A percentile compares a stretch with the other conserved stretches of the same genome.
phyloP scores from a whole-genome alignment of 2,888 invertebrate genomes.

The Rhagophthalmus giganteus region DNA sequence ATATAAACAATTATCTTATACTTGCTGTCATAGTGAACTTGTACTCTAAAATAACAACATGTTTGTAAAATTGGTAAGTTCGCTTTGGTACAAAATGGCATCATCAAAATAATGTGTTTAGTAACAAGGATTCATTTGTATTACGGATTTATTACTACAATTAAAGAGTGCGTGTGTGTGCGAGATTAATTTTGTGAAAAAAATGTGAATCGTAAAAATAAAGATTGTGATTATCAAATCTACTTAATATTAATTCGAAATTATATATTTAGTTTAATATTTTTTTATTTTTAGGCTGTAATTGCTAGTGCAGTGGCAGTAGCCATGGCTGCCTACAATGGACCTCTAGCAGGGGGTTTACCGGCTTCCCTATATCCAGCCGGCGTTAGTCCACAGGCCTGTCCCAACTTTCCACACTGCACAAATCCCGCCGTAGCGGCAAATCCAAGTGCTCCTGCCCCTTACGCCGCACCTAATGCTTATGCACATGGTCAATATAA shows the following conservation, averaged over 20 bases:
- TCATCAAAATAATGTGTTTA: too few species aligned
- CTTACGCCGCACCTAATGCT: slow-evolving; percentile 35
- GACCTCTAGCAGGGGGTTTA: slow-evolving; percentile 53
- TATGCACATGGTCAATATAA: slow-evolving; percentile 31
- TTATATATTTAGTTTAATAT: too few species aligned
- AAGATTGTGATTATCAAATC: too few species aligned
- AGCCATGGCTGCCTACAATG: slow-evolving; percentile 49
- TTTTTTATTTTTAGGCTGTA: slow-evolving; percentile 44
- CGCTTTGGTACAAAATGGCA: too few species aligned
- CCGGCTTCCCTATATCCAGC: slow-evolving; percentile 53
- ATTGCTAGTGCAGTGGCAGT: slow-evolving; percentile 49
- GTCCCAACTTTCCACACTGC: slow-evolving; percentile 55
- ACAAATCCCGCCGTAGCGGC: slow-evolving; percentile 53
- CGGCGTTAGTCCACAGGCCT: slow-evolving; percentile 54
- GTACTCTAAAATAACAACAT: slow-evolving; percentile 48
- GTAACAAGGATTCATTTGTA: too few species aligned
- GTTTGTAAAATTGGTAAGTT: slow-evolving; percentile 56
- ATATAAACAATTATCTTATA: slow-evolving; percentile 49
- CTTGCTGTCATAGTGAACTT: slow-evolving; percentile 47
- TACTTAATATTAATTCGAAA: slow-evolving; percentile 2
- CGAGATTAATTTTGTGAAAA: too few species aligned
- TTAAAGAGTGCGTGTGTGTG: too few species aligned
- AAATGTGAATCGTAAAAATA: too few species aligned
- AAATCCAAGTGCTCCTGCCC: slow-evolving; percentile 39
- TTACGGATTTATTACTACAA: too few species aligned